Evolutionary conservation across 1,140 invertebrate species (phyloP).

Genomic region (Drosophila varians): DNA sequence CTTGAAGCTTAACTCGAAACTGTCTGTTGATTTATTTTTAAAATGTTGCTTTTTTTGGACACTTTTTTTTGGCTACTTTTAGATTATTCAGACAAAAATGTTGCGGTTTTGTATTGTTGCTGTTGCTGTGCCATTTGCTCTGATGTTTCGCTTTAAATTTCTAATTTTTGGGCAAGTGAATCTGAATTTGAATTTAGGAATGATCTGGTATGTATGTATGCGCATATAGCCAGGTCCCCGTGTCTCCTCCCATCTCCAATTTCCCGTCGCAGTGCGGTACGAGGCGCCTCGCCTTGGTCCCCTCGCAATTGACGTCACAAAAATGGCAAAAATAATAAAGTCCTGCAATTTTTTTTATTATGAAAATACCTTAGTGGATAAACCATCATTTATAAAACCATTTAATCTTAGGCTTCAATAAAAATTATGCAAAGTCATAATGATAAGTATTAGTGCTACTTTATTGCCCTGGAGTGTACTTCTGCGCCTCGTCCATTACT

Average conservation of each 20-base stretch:
- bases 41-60: conserved; percentile 5
- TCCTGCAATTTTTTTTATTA: not conserved
- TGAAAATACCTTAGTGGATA: not conserved
- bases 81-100: conserved; percentile 59
- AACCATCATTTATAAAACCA: too few species aligned
- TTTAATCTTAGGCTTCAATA: too few species aligned
- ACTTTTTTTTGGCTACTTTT: conserved; percentile 62
- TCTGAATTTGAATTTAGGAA: conserved; percentile 78
- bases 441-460: not conserved
- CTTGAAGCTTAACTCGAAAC: not conserved
- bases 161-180: conserved; percentile 81
- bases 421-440: too few species aligned
- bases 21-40: conserved; percentile 26
- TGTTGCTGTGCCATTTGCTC: conserved; percentile 33
- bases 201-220: conserved; percentile 57
- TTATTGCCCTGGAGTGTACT: not conserved
- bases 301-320: not conserved
- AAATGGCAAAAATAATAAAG: not conserved
- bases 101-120: conserved; percentile 52
- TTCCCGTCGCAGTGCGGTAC: conserved; percentile 47
- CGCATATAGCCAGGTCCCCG: conserved; percentile 25
- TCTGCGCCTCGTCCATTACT: conserved; percentile 54
- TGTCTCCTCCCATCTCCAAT: conserved; percentile 15
- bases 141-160: conserved; percentile 64
- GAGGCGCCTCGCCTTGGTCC: conserved; percentile 9